These are phyloP conservation scores for Takifugu flavidus DNA, from an alignment of 2,113 vertebrate species.

Conservation along the genomic window DNA sequence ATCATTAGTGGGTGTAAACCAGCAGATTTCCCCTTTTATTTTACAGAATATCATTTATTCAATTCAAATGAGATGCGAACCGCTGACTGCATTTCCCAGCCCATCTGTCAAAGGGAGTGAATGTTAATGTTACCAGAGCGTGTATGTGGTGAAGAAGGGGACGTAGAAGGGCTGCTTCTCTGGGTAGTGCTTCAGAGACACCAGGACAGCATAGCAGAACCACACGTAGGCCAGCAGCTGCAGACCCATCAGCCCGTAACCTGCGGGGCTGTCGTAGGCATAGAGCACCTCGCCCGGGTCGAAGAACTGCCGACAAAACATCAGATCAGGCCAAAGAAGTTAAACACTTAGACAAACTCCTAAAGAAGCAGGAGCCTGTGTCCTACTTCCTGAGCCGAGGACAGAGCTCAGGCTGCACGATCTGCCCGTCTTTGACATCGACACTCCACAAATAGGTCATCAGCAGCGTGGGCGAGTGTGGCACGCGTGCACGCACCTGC, in stretches of 20 bases:
- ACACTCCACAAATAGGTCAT: constrained; percentile 44
- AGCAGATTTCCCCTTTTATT: no score
- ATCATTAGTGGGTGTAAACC: no score
- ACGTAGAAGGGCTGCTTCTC: constrained; percentile 91
- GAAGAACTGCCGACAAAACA: constrained; percentile 77
- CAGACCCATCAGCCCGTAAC: constrained; percentile 86
- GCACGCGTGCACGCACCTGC: constrained; percentile 1
- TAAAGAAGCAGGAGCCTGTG: not conserved
- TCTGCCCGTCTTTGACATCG: constrained; percentile 41
- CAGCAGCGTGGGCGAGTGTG: constrained; percentile 5
- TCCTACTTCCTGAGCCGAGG: constrained; percentile 13
- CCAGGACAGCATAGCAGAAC: constrained; percentile 89
- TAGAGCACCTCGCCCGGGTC: constrained; percentile 91
- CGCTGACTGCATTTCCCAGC: not conserved
- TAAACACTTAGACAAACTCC: constrained; percentile 7
- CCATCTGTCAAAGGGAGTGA: no score
- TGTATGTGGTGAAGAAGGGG: constrained; percentile 90
- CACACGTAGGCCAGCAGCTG: constrained; percentile 90
- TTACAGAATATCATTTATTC: no score
- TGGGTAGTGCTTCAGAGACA: constrained; percentile 87
- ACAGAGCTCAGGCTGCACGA: constrained; percentile 19
- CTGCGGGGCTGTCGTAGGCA: constrained; percentile 87
- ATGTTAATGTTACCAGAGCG: constrained; percentile 81
- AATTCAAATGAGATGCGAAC: constrained; percentile 1
- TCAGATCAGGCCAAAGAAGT: not conserved